Conservation (phyloP, 2,888 invertebrate species). For the Ptycholaimellus sp. region DNA sequence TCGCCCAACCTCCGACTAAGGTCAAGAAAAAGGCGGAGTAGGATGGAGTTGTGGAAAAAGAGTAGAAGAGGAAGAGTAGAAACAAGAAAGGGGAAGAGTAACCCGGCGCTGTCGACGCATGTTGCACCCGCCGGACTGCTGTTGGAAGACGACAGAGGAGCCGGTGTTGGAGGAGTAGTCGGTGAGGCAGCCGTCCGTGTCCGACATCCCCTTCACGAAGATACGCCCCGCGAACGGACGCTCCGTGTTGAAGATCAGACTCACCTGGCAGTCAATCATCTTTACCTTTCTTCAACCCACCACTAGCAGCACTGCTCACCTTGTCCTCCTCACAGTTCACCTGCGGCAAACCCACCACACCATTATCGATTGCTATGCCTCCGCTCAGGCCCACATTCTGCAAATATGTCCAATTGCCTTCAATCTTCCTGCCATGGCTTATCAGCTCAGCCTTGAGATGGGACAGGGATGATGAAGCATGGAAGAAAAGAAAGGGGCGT, state of each 20-base stretch:
- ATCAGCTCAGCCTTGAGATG: too few relatives aligned
- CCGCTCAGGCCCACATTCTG: too few relatives aligned
- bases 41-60: too few relatives aligned
- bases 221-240: conserved; percentile 6
- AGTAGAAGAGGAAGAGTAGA: too few relatives aligned
- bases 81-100: too few relatives aligned
- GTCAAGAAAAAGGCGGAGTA: too few relatives aligned
- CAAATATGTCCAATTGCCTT: too few relatives aligned
- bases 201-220: conserved; percentile 6
- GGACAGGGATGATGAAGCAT: too few relatives aligned
- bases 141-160: conserved; percentile 3
- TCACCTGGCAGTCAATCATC: not conserved
- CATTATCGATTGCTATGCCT: not conserved
- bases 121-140: conserved; percentile 6
- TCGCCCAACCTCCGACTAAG: too few relatives aligned
- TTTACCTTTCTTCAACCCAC: not conserved
- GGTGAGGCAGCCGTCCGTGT: not conserved
- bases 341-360: not conserved
- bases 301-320: not conserved
- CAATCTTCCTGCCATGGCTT: too few relatives aligned
- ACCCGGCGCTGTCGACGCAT: conserved; percentile 8
- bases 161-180: not conserved
- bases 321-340: not conserved
- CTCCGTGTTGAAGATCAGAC: conserved; percentile 5
- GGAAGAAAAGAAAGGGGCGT: too few relatives aligned